These are phyloP conservation scores for Lepeophtheirus salmonis DNA, from an alignment of 1,140 invertebrate genomes.

Conservation along the genomic window DNA sequence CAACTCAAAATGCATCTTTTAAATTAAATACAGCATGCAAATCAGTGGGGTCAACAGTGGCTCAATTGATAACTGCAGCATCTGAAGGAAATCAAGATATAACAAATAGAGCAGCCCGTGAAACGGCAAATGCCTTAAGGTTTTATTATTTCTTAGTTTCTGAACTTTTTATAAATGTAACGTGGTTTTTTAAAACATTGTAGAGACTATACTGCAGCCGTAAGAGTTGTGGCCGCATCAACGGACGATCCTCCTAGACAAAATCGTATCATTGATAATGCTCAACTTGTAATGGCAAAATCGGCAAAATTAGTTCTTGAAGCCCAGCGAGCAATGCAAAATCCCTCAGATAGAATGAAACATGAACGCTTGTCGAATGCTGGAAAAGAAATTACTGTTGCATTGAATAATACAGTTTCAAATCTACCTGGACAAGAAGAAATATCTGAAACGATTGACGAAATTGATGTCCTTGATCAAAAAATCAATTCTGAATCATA, in stretches of 20 bases:
- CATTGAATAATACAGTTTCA: constrained; percentile 41
- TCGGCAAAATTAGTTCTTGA: constrained; percentile 56
- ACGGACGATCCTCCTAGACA: constrained; percentile 38
- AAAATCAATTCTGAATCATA: constrained; percentile 49
- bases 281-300: constrained; percentile 33
- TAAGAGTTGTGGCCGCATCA: constrained; percentile 49
- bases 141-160: no score
- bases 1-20: constrained; percentile 50
- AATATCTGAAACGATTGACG: constrained; percentile 62
- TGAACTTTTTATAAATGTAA: no score
- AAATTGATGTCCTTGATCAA: constrained; percentile 53
- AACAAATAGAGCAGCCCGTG: constrained; percentile 55
- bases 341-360: constrained; percentile 38
- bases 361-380: constrained; percentile 39
- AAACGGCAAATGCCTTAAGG: constrained; percentile 49
- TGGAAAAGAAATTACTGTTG: constrained; percentile 39
- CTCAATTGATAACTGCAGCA: constrained; percentile 63
- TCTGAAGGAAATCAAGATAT: constrained; percentile 63
- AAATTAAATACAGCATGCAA: constrained; percentile 47
- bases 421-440: constrained; percentile 72
- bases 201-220: constrained; percentile 43
- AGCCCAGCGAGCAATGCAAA: constrained; percentile 43
- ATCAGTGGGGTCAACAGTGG: constrained; percentile 43
- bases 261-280: constrained; percentile 23
- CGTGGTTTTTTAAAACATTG: background rate